Conservation (phyloP, 2,888 invertebrate genomes). For the Mesochorus sp. region DNA sequence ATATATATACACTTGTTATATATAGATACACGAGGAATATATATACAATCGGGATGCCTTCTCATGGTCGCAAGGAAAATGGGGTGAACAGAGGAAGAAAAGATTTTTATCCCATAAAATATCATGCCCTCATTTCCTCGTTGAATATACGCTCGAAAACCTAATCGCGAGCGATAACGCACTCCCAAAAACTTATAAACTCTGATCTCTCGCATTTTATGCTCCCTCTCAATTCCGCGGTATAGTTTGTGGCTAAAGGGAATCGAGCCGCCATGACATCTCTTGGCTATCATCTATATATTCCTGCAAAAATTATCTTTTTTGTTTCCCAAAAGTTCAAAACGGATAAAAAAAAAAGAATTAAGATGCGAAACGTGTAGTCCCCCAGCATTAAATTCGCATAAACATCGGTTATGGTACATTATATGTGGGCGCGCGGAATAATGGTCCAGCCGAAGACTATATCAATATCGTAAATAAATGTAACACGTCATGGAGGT, state of each 20-base stretch:
- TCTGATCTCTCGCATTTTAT: neutral
- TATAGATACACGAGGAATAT: neutral
- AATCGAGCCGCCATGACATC: too few relatives aligned
- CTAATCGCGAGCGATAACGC: conserved; percentile 35
- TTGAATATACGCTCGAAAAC: conserved; percentile 14
- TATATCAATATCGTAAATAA: conserved; percentile 39
- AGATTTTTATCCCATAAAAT: conserved; percentile 37
- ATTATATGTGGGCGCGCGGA: conserved; percentile 16
- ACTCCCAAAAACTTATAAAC: conserved; percentile 34
- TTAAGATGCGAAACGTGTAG: neutral
- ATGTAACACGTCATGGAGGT: conserved; percentile 16
- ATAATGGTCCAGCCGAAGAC: too few relatives aligned
- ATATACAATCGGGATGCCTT: conserved; percentile 10
- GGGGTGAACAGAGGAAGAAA: conserved; percentile 16
- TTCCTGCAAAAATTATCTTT: neutral
- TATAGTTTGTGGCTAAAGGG: too few relatives aligned
- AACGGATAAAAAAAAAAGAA: neutral
- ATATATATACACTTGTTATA: conserved; percentile 1
- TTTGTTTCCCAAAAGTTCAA: neutral
- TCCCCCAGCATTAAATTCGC: conserved; percentile 8
- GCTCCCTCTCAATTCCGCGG: neutral
- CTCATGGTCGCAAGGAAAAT: conserved; percentile 17
- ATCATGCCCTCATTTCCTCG: conserved; percentile 8
- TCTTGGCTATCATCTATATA: too few relatives aligned
- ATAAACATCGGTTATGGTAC: neutral